A percentile compares a stretch with the other conserved stretches of the same genome.
phyloP scores from a whole-genome alignment of 1,140 invertebrate genomes.

The Popillia japonica region DNA sequence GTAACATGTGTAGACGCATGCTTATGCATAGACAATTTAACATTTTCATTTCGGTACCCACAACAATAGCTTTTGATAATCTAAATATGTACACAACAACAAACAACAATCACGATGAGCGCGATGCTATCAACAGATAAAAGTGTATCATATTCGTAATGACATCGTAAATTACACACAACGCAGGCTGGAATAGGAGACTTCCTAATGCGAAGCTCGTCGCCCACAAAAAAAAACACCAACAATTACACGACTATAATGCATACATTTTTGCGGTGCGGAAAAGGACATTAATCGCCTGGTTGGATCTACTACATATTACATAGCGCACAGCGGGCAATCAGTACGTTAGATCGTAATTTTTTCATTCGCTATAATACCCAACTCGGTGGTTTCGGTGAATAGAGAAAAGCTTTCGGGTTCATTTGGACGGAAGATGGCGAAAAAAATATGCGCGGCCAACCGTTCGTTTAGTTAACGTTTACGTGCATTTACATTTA shows the following conservation, averaged over 20 bases:
- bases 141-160: neutral
- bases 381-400: neutral
- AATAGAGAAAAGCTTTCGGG: neutral
- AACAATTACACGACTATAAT: neutral
- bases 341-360: too few relatives aligned
- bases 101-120: neutral
- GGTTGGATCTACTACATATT: neutral
- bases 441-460: neutral
- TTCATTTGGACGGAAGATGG: neutral
- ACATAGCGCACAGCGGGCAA: neutral
- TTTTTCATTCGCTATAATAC: neutral
- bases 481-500: too few relatives aligned
- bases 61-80: conserved; percentile 1
- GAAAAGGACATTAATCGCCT: neutral
- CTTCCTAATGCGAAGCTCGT: neutral
- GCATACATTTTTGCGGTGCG: neutral
- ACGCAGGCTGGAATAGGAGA: too few relatives aligned
- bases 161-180: neutral
- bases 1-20: too few relatives aligned
- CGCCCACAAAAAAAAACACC: neutral
- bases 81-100: neutral
- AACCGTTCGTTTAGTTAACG: neutral
- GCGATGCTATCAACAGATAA: conserved; percentile 8
- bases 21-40: neutral
- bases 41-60: neutral